Base-by-base conservation (phyloP, 2,113 vertebrate species). In the Etia nguti region DNA sequence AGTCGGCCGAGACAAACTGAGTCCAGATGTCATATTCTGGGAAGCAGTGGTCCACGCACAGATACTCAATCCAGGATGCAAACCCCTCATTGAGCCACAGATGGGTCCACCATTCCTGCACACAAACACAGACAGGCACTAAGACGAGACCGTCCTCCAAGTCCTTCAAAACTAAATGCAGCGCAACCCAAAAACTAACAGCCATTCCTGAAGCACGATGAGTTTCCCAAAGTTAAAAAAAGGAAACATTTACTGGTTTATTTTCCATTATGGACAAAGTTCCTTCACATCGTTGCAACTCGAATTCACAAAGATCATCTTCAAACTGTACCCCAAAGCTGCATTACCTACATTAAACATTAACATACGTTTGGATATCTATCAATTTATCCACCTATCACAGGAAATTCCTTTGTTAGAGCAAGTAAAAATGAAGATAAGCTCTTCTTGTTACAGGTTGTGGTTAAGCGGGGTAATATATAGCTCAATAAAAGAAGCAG, bases 1-100 rank as follows among this genome's bases (percentile, higher is more conserved):
- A 99, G 92, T 99, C 99, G 0, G 98, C 98, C 31, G 98, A 99
- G 60, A 99, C 99, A 88, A 99, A 99, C 96, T 99, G 99, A 7
- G 98, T 99, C 99, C 99, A 99, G 96, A 99, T 99, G 92, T 99
- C 99, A 26, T 99, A 99, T 88, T 99, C 99, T 0, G 99, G 99
- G 94, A 99, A 99, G 93, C 99, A 99, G 95, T 99, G 97, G 92
- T 99, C 98, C 81, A 99, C 99, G 46, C 99, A 99, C 6, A 99
- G 97, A 89, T 99, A 99, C 86, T 99, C 99, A 15, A 99, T 99
- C 99, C 99, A 99, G 62, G 99, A 99, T 2, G 99, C 99, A 83
- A 99, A 99, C 3, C 99, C 99, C 94, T 99, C 99, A 56, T 99
- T 99, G 68, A 99, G 97, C 99, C 99, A 99, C 88, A 99, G 97